Base-by-base conservation (phyloP, 2,888 invertebrate genomes). In the Platycheirus rosarum region DNA sequence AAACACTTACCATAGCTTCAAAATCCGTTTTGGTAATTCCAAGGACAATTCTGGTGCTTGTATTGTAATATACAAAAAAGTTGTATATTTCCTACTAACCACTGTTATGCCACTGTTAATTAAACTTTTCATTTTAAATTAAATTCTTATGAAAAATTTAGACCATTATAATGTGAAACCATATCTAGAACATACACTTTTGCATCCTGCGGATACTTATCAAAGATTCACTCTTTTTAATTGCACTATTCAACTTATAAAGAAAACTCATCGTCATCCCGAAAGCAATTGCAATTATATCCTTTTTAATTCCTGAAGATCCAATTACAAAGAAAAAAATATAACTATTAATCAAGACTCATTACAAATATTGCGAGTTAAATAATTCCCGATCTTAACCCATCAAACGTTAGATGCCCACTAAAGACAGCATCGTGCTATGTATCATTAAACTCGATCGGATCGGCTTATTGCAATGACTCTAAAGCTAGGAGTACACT, bases 341-440 rank as follows among this genome's bases (percentile, higher is more conserved):
- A 11, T 9, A 53, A 70, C 49, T 65, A 77, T 70, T 60, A 51
- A 44, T 40, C 40, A 14, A 57, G 40, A 51, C 35, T 71, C 77
- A 57, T 60, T 13, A 71, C 49, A 68, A 55, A 62, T 71, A 76
- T 55, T 82, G 66, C 80, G 76, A 76, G 80, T 76, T 82, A 63
- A 79, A 79, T 75, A 77, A 74, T 84, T 82, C 76, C 79, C 85
- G 85, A 85, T 85, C 85, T 84, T 60, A 46, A 84, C 85, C 71
- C 85, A 85, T 84, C 85, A 85, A 85, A 85, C 85, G 85, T 84
- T 85, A 84, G 84, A 84, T 74, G 78, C 79, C 84, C 77, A 85
- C 84, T 84, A 84, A 84, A 84, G 84, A 77, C 76, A 80, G 76
- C 84, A 82, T 80, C 76, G 69, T 74, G 65, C 76, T 82, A 74